A percentile compares a stretch with the other conserved stretches of the same genome.
Evolutionary conservation across 2,113 vertebrate genomes (phyloP).

Genomic region (Trogon surrucura): DNA sequence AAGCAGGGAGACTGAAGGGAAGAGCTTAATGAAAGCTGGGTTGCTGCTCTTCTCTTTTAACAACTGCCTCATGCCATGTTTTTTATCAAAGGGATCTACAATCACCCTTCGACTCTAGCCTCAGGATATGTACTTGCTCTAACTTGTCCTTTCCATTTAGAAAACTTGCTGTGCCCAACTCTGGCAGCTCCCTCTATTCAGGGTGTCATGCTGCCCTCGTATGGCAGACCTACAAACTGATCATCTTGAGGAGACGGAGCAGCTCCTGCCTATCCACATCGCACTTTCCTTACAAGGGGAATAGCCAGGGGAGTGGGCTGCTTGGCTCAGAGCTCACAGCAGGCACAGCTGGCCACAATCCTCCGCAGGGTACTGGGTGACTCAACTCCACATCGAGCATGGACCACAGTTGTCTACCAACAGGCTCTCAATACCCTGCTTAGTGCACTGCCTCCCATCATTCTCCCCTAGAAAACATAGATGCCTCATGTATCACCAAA

Average conservation of each 20-base stretch:
- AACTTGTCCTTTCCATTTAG: neutral
- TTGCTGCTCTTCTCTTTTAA: neutral
- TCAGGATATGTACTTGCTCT: neutral
- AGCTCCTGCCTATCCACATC: neutral
- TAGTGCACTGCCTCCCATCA: neutral
- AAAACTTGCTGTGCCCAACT: neutral
- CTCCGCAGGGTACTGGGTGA: neutral
- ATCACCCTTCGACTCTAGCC: neutral
- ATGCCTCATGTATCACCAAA: neutral
- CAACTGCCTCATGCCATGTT: neutral
- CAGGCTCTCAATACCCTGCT: neutral
- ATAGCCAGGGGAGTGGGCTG: neutral
- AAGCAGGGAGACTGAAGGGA: neutral
- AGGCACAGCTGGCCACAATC: neutral
- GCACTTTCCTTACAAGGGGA: fast-evolving
- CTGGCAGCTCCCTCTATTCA: neutral
- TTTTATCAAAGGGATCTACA: neutral
- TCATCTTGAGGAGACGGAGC: neutral
- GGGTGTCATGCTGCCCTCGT: conserved; percentile 42
- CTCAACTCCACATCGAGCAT: fast-evolving
- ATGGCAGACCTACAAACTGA: conserved; percentile 33
- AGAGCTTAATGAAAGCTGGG: conserved; percentile 1
- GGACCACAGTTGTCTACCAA: neutral
- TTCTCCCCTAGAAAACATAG: neutral
- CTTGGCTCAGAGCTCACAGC: neutral